Base-by-base conservation (phyloP, 2,113 vertebrate genomes). In the Ceyx margarethae region DNA sequence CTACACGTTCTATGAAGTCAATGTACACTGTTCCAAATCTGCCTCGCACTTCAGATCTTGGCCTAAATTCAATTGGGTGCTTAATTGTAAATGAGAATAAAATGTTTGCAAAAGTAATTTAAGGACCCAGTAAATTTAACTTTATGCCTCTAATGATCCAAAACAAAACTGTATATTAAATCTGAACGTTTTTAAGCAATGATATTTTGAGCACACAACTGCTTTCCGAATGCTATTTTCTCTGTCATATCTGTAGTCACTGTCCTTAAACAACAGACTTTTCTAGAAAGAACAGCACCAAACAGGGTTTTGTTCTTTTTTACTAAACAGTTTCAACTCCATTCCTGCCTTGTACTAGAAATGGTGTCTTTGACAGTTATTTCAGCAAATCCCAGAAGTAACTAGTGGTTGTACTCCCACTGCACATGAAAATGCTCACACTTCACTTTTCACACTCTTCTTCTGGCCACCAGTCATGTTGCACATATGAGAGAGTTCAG, bases 231-330 rank as follows among this genome's bases (percentile, higher is more conserved):
- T 85, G 57, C 56, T 80, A 0, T 92, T 91, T 92, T 79, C 51
- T 76, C 89, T 94, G 71, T 94, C 79, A 54, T 85, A 91, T 91
- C 79, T 89, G 95, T 92, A 92, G 75, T 82, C n/a, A 48, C 35
- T 71, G 75, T 85, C 79, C 75, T 91, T 91, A 93, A 94, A 91
- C 84, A 95, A 64, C 95, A 94, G 75, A 87, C 75, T 89, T 94
- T 66, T 87, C 94, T 89, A 85, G 74, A 94, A 82, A 92, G 76
- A 87, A 68, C 46, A 91, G 19, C 78, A 89, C 83, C 67, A 87
- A 92, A 60, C 72, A 77, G 25, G 31, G 60, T 16, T 91, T 94
- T 94, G 82, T 71, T 87, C 67, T 89, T 93, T 94, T 37, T 92
- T 89, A 40, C 67, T 81, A 71, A 89, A 67, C 21, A 67, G 35